Conservation (phyloP, 2,797 vertebrate species). For the Harpia harpyja region DNA sequence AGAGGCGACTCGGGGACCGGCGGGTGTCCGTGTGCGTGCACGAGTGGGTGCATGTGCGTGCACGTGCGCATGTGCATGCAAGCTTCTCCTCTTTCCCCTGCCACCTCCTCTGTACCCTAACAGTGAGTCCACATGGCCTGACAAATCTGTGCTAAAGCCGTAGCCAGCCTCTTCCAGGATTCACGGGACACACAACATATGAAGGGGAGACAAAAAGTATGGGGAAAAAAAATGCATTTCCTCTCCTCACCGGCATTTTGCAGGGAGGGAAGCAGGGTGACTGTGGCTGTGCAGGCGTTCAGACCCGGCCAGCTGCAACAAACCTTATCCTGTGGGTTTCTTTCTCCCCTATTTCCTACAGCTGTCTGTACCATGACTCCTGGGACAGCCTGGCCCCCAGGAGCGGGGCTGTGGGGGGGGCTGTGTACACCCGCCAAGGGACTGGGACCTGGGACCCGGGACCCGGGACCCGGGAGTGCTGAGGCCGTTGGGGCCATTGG, state of each 20-base stretch:
- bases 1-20: not conserved
- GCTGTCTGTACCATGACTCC: not conserved
- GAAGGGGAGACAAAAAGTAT: too few species aligned
- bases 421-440: accelerated
- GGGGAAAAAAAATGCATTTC: accelerated
- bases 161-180: not conserved
- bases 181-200: accelerated
- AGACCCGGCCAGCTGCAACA: not conserved
- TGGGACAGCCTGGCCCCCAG: accelerated
- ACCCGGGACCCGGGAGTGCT: not conserved
- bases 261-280: not conserved
- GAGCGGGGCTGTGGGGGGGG: not conserved
- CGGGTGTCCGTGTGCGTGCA: accelerated
- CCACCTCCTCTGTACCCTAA: not conserved
- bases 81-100: not conserved
- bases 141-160: accelerated
- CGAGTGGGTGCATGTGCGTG: accelerated
- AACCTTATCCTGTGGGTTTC: not conserved
- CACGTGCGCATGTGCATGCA: accelerated
- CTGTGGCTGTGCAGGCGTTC: accelerated
- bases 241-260: accelerated
- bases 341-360: not conserved
- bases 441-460: accelerated
- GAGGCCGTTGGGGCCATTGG: not conserved
- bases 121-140: accelerated